These are phyloP conservation scores for Sericinus montela DNA, from an alignment of 2,888 invertebrate species.

Conservation along the genomic window DNA sequence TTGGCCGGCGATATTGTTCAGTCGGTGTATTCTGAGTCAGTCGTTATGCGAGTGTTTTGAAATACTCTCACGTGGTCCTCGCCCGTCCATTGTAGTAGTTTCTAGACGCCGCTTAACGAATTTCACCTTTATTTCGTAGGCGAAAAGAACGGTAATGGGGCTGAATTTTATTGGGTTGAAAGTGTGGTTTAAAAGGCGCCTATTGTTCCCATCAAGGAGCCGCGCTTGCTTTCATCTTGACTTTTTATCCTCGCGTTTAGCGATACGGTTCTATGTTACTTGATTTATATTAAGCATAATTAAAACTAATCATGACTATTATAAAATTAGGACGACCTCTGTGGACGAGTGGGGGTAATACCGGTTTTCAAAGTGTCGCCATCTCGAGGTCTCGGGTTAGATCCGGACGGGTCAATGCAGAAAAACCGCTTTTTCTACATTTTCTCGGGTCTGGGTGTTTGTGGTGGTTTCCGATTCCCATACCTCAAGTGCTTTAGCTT, in stretches of 20 bases:
- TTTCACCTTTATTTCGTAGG: not conserved
- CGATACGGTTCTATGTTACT: not conserved
- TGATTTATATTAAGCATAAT: too few relatives aligned
- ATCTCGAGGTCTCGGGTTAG: too few relatives aligned
- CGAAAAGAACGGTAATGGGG: not conserved
- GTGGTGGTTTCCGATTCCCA: too few relatives aligned
- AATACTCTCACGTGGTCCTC: slow-evolving; percentile 30
- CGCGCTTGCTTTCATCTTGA: not conserved
- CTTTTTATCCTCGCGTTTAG: not conserved
- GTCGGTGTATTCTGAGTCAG: slow-evolving; percentile 27
- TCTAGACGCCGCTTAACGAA: not conserved
- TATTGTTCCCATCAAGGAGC: not conserved
- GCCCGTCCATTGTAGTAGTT: not conserved
- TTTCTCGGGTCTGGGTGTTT: too few relatives aligned
- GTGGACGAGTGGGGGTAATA: too few relatives aligned
- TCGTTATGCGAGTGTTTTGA: slow-evolving; percentile 27
- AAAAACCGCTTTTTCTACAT: too few relatives aligned
- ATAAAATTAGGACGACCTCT: too few relatives aligned
- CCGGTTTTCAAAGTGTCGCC: too few relatives aligned
- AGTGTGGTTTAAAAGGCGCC: not conserved
- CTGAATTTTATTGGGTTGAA: not conserved
- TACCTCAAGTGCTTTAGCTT: too few relatives aligned
- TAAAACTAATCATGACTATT: too few relatives aligned
- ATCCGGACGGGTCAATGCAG: too few relatives aligned
- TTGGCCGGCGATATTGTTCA: slow-evolving; percentile 23